phyloP scores from a whole-genome alignment of 2,888 invertebrate species.

The Mythimna albipuncta region DNA sequence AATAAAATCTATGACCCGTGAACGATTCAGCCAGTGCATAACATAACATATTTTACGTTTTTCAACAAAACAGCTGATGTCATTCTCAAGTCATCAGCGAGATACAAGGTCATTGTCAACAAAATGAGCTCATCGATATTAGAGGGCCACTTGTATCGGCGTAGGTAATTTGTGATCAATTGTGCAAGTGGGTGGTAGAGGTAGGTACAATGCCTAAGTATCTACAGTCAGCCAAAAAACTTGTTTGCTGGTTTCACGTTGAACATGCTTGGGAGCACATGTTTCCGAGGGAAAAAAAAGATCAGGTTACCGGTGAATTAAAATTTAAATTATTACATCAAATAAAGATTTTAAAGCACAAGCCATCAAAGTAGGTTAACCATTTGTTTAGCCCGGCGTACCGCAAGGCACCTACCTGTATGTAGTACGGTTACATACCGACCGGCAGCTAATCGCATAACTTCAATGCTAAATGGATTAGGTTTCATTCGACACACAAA shows the following conservation, averaged over 20 bases:
- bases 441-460: slow-evolving; percentile 53
- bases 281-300: neutral
- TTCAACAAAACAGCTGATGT: slow-evolving; percentile 81
- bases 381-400: slow-evolving; percentile 23
- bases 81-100: slow-evolving; percentile 79
- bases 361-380: neutral
- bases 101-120: slow-evolving; percentile 86
- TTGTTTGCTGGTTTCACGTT: neutral
- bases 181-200: slow-evolving; percentile 60
- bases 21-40: slow-evolving; percentile 53
- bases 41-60: slow-evolving; percentile 69
- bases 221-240: slow-evolving; percentile 4
- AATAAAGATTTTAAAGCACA: neutral
- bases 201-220: slow-evolving; percentile 8
- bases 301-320: neutral
- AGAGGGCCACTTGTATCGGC: slow-evolving; percentile 75
- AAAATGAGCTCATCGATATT: slow-evolving; percentile 86
- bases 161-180: slow-evolving; percentile 75
- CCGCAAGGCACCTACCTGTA: slow-evolving; percentile 16
- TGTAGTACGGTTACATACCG: slow-evolving; percentile 23
- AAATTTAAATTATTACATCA: neutral
- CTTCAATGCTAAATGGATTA: slow-evolving; percentile 59
- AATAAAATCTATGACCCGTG: slow-evolving; percentile 46
- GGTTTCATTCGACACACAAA: slow-evolving; percentile 56
- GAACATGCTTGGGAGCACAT: neutral